phyloP scores from a whole-genome alignment of 2,113 vertebrate species.

The Leucopternis melanops region DNA sequence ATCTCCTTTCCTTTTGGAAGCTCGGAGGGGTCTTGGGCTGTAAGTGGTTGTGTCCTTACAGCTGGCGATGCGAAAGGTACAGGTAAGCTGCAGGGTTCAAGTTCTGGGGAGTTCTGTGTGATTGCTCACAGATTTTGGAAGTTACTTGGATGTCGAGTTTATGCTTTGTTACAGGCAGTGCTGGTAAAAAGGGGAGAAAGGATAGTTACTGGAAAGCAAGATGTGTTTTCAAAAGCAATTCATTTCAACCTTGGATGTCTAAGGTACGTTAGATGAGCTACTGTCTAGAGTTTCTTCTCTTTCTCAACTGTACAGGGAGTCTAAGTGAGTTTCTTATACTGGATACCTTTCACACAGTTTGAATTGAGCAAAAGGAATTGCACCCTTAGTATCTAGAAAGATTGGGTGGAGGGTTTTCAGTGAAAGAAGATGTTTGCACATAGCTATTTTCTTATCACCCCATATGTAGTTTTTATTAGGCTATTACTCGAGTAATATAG shows the following conservation, averaged over 20 bases:
- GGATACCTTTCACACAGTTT: neutral
- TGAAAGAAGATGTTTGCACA: neutral
- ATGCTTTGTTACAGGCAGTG: neutral
- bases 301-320: neutral
- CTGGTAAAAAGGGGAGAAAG: neutral
- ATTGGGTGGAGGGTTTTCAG: neutral
- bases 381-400: neutral
- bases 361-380: neutral
- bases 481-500: neutral
- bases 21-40: neutral
- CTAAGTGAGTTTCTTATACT: neutral
- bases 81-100: neutral
- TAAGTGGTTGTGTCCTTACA: neutral
- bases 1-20: neutral
- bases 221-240: neutral
- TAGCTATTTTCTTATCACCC: neutral
- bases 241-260: neutral
- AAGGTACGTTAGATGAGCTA: neutral
- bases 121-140: neutral
- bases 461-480: neutral
- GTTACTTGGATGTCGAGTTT: neutral
- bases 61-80: neutral
- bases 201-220: neutral
- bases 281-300: neutral
- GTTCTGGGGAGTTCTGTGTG: neutral